These are phyloP conservation scores for Tolmerus cingulatus DNA, from an alignment of 2,888 invertebrate genomes.

Conservation along the genomic window DNA sequence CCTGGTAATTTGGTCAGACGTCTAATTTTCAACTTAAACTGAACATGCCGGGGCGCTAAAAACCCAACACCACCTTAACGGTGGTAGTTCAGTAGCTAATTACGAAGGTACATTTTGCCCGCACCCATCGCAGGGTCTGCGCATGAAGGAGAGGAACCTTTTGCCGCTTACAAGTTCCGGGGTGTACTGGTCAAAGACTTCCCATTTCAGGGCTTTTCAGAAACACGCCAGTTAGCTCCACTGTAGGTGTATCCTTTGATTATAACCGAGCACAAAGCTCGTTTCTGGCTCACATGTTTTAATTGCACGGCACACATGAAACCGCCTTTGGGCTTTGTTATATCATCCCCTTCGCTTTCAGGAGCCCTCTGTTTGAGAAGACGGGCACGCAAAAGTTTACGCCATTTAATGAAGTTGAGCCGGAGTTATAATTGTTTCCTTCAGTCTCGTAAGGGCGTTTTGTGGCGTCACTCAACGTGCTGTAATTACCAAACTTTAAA, in stretches of 20 bases:
- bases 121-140: neutral
- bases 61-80: conserved; percentile 29
- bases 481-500: conserved; percentile 50
- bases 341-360: conserved; percentile 40
- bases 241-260: conserved; percentile 47
- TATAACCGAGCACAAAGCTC: conserved; percentile 47
- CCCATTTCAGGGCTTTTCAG: conserved; percentile 47
- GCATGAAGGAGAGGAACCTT: conserved; percentile 23
- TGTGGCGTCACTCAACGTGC: conserved; percentile 49
- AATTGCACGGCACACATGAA: conserved; percentile 49
- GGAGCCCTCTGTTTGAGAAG: conserved; percentile 32
- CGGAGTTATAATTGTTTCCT: conserved; percentile 49
- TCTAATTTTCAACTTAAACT: conserved; percentile 39
- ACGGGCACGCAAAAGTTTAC: conserved; percentile 47
- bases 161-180: conserved; percentile 38
- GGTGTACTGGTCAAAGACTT: conserved; percentile 47
- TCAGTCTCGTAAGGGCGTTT: conserved; percentile 47
- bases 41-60: conserved; percentile 37
- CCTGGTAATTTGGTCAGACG: conserved; percentile 27
- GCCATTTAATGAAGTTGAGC: conserved; percentile 49
- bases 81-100: conserved; percentile 30
- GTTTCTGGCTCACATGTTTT: conserved; percentile 49
- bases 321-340: conserved; percentile 50
- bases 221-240: conserved; percentile 44
- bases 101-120: conserved; percentile 39